A percentile compares a stretch with the other conserved stretches of the same genome.
phyloP scores from a whole-genome alignment of 2,797 vertebrate species.

The Xiphophorus birchmanni region DNA sequence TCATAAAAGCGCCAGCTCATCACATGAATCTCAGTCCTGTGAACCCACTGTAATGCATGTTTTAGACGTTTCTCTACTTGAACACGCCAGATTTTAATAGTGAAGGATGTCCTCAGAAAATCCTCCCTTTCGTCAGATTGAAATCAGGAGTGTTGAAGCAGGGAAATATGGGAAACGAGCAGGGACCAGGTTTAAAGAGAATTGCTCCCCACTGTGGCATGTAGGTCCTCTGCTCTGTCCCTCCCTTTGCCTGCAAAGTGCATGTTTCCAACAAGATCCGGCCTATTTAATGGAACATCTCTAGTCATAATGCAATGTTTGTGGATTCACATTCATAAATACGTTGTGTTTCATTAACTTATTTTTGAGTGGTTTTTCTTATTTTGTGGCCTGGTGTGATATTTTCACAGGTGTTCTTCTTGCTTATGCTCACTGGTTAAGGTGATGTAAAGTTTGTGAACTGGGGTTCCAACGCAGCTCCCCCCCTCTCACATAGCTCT shows the following conservation, averaged over 20 bases:
- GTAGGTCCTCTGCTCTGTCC: slow-evolving; percentile 46
- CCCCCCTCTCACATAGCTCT: neutral
- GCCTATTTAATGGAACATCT: slow-evolving; percentile 6
- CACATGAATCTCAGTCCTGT: slow-evolving; percentile 19
- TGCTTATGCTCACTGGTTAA: slow-evolving; percentile 4
- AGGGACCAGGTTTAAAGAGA: neutral
- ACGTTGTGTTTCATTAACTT: slow-evolving; percentile 2
- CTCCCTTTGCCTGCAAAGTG: slow-evolving; percentile 36
- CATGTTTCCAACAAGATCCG: slow-evolving; percentile 24
- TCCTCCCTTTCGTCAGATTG: neutral
- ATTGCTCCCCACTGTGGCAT: slow-evolving; percentile 33
- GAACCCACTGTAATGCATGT: slow-evolving; percentile 46
- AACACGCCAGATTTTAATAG: slow-evolving; percentile 6
- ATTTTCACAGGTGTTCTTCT: neutral
- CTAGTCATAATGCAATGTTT: neutral
- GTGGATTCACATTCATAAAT: slow-evolving; percentile 5
- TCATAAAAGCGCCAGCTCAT: slow-evolving; percentile 42
- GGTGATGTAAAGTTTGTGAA: neutral
- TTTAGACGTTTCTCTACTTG: slow-evolving; percentile 25
- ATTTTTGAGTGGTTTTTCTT: slow-evolving; percentile 15
- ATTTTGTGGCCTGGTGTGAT: slow-evolving; percentile 13
- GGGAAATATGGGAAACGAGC: neutral
- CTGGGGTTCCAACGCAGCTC: neutral
- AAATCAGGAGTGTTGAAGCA: slow-evolving; percentile 3
- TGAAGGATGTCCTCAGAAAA: neutral